Evolutionary conservation across 2,113 vertebrate genomes (phyloP), one percentile per base, ranked within the genome.

Genomic region (Podocnemis expansa): DNA sequence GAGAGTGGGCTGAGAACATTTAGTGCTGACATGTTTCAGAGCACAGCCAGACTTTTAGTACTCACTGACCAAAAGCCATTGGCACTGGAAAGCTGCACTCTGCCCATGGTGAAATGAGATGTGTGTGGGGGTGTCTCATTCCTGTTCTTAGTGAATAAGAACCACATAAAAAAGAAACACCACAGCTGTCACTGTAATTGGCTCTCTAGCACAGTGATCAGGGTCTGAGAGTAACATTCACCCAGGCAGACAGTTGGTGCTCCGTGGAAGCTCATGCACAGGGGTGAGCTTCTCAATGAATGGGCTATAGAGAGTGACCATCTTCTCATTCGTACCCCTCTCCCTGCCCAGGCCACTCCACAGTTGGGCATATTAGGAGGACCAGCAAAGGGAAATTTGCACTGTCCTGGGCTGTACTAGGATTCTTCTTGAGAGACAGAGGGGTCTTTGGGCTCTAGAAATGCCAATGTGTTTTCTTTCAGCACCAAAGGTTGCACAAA

Each of bases 381-480:
- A 19, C 34, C n/a, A 70, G 63, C 63, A 21, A 76, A 88, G 93
- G 89, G 92, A 70, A 67, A 16, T 52, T 3, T 27, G 60, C 25
- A 3, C 45, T 60, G 16, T 8, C 76, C 81, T 51, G 89, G 84
- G 60, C 89, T 63, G 1, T 41, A 78, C 80, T 47, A 17, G n/a
- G n/a, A 3, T 38, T 43, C 80, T 83, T 76, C 91, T 81, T 80
- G 52, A 90, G 92, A 88, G 43, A 81, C 92, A 56, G 2, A 60
- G 67, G 79, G n/a, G 76, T 89, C 84, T 73, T 78, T 88, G 95
- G 95, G 76, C 83, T 93, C 88, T 4, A 82, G 76, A 87, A 60
- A 9, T 87, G 80, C 43, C 96, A 95, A 90, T 97, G 96, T 94
- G 92, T 95, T 96, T 91, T 92, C 97, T 94, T 95, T 96, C 97